These are phyloP conservation scores for Scaptomyza reducta DNA, from an alignment of 2,888 invertebrate genomes.

Conservation along the genomic window DNA sequence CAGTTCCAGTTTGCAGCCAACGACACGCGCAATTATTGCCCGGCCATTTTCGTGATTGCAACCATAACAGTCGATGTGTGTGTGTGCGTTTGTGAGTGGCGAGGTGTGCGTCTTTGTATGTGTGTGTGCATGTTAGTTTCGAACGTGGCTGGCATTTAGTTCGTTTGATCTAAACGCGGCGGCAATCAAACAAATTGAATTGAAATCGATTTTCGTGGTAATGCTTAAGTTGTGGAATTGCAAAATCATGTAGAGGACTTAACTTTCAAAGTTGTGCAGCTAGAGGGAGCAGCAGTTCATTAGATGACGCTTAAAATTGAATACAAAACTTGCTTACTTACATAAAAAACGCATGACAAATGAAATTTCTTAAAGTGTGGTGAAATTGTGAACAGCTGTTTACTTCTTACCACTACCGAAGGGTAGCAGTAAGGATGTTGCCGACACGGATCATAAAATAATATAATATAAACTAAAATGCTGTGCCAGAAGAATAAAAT, in stretches of 20 bases:
- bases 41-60: constrained; percentile 76
- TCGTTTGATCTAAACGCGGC: constrained; percentile 69
- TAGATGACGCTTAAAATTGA: background rate
- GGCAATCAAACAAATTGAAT: constrained; percentile 77
- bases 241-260: constrained; percentile 34
- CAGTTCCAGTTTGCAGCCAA: constrained; percentile 70
- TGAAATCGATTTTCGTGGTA: constrained; percentile 69
- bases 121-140: constrained; percentile 30
- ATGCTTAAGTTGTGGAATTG: constrained; percentile 50
- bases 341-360: too few species aligned
- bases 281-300: constrained; percentile 9
- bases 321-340: background rate
- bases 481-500: too few species aligned
- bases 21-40: constrained; percentile 80
- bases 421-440: too few species aligned
- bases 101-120: constrained; percentile 15
- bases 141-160: constrained; percentile 72
- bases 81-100: constrained; percentile 12
- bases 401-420: too few species aligned
- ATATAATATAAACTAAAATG: too few species aligned
- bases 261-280: constrained; percentile 16
- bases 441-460: too few species aligned
- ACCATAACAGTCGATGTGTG: constrained; percentile 16
- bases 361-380: too few species aligned
- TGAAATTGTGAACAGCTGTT: too few species aligned